phyloP scores from a whole-genome alignment of 1,140 invertebrate species.

The Drosophila ananassae region DNA sequence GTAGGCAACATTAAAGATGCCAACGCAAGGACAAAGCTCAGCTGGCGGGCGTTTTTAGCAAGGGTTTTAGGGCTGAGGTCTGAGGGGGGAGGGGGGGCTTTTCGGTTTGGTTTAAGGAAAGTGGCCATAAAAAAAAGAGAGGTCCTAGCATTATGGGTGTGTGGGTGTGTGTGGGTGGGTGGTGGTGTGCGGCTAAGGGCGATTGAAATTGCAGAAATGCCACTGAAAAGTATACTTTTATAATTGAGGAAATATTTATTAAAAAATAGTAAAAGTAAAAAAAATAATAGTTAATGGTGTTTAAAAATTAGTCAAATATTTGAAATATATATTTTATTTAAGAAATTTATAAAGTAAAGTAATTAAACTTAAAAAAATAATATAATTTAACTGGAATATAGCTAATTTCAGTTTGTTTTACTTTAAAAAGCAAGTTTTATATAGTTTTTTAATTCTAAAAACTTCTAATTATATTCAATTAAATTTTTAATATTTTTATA shows the following conservation, averaged over 20 bases:
- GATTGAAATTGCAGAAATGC: constrained; percentile 37
- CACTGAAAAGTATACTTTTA: constrained; percentile 29
- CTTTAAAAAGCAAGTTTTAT: no score
- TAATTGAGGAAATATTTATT: constrained; percentile 13
- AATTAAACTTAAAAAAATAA: no score
- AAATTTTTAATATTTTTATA: no score
- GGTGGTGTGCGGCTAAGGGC: constrained; percentile 18
- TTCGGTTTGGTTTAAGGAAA: constrained; percentile 35
- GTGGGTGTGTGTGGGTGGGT: not conserved
- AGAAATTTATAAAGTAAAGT: no score
- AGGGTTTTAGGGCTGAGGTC: no score
- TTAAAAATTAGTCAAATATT: no score
- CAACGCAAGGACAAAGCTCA: constrained; percentile 53
- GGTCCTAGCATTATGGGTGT: no score
- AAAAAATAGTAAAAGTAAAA: not conserved
- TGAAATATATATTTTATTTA: no score
- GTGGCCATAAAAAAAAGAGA: constrained; percentile 34
- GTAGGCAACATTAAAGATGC: constrained; percentile 64
- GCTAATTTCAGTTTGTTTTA: no score
- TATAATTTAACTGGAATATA: no score
- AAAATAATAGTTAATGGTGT: not conserved
- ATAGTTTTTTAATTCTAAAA: no score
- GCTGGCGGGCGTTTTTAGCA: constrained; percentile 7
- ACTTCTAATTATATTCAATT: no score
- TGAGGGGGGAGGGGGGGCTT: not conserved